A percentile compares a stretch with the other conserved stretches of the same genome.
Evolutionary conservation across 2,888 invertebrate species (phyloP).

Genomic region (Drosophila cracens): DNA sequence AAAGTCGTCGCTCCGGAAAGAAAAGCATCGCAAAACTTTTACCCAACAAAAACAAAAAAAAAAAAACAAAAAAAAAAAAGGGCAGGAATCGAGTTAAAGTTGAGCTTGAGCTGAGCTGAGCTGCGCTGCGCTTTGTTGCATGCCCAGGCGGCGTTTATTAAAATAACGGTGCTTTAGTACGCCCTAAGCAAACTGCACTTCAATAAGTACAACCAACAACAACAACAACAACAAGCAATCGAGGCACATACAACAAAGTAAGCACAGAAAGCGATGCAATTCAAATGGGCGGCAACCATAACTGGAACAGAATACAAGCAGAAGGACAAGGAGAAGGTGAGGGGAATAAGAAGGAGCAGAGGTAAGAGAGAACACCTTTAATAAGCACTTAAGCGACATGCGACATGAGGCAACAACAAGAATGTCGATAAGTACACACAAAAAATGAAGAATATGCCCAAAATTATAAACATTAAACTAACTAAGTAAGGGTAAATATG

Average conservation of each 20-base stretch:
- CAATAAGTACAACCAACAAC: slow-evolving; percentile 26
- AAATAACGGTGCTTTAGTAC: slow-evolving; percentile 81
- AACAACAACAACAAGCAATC: slow-evolving; percentile 41
- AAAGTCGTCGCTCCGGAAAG: slow-evolving; percentile 45
- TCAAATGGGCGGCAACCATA: slow-evolving; percentile 52
- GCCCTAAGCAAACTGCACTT: slow-evolving; percentile 76
- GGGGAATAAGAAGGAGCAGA: neutral
- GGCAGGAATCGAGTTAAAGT: slow-evolving; percentile 13
- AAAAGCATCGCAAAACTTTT: slow-evolving; percentile 57
- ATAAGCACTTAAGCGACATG: slow-evolving; percentile 54
- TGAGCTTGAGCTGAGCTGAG: slow-evolving; percentile 1
- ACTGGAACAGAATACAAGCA: slow-evolving; percentile 33
- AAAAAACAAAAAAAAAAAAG: slow-evolving; percentile 10
- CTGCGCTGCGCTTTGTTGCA: slow-evolving; percentile 46
- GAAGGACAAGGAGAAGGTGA: neutral
- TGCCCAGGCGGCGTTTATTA: slow-evolving; percentile 75
- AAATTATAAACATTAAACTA: slow-evolving; percentile 10
- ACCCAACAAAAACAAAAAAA: slow-evolving; percentile 26
- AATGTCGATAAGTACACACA: slow-evolving; percentile 13
- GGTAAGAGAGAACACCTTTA: slow-evolving; percentile 33
- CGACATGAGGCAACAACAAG: slow-evolving; percentile 27
- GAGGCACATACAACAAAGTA: slow-evolving; percentile 28
- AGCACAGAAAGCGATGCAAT: slow-evolving; percentile 28
- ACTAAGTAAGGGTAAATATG: neutral
- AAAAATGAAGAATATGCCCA: neutral